These are phyloP conservation scores for Oryzias melastigma DNA, from an alignment of 2,113 vertebrate species.

Conservation along the genomic window DNA sequence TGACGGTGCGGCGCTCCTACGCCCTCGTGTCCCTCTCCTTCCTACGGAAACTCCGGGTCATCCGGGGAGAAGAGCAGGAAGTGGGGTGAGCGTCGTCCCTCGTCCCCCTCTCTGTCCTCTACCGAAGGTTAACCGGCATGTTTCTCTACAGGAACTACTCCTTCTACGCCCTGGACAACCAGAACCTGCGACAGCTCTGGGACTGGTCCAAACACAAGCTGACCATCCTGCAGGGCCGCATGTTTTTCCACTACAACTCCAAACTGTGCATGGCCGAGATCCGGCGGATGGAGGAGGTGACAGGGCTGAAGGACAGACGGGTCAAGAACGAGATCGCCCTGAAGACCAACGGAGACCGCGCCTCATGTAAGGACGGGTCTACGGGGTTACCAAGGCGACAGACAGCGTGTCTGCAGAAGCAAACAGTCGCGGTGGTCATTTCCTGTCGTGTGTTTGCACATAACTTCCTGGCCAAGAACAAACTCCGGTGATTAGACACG, in stretches of 20 bases:
- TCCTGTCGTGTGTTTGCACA: conserved; percentile 35
- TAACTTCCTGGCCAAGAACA: conserved; percentile 9
- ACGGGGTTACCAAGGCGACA: conserved; percentile 25
- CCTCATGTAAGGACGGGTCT: conserved; percentile 85
- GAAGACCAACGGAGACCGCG: conserved; percentile 95
- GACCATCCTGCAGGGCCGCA: conserved; percentile 85
- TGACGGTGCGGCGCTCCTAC: conserved; percentile 93
- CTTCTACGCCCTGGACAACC: conserved; percentile 96
- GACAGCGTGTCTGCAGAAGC: conserved; percentile 7
- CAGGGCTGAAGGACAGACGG: conserved; percentile 86
- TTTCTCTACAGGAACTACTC: conserved; percentile 85
- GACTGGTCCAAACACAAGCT: conserved; percentile 97
- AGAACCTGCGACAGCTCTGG: conserved; percentile 97
- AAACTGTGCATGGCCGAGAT: conserved; percentile 94
- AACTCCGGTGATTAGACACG: neutral
- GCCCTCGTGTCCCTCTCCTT: conserved; percentile 95
- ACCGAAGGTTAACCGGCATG: neutral
- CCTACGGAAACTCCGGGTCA: conserved; percentile 91
- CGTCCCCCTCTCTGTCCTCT: conserved; percentile 18
- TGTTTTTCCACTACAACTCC: conserved; percentile 95
- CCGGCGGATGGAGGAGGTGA: conserved; percentile 90
- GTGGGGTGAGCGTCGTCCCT: conserved; percentile 77
- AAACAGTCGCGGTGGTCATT: conserved; percentile 43
- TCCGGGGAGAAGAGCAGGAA: conserved; percentile 87
- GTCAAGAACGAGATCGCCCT: conserved; percentile 86